Conservation (phyloP, 2,113 vertebrate genomes). For the Gnathonemus echidnorhynchus region DNA sequence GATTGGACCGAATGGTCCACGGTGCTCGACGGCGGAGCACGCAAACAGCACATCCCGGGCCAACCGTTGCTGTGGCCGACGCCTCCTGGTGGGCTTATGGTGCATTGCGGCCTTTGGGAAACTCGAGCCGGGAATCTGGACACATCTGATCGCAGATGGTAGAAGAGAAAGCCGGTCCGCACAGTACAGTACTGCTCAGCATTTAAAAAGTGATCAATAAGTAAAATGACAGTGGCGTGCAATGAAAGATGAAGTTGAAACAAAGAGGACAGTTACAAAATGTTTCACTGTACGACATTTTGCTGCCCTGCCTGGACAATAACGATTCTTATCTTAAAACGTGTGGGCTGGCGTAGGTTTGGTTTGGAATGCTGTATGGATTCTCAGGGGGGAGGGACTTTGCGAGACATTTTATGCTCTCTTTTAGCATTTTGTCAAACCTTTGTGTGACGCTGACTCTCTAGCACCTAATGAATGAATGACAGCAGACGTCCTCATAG, state of each 20-base stretch:
- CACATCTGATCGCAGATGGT: background rate
- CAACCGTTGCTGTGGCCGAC: background rate
- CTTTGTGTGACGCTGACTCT: constrained; percentile 8
- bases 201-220: background rate
- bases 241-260: background rate
- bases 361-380: background rate
- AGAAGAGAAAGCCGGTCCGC: background rate
- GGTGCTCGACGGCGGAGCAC: constrained; percentile 15
- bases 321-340: background rate
- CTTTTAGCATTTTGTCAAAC: constrained; percentile 33
- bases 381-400: background rate
- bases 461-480: constrained; percentile 33
- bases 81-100: background rate
- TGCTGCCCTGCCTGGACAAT: background rate
- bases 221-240: background rate
- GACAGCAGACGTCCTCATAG: constrained; percentile 15
- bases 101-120: background rate
- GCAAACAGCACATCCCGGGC: background rate
- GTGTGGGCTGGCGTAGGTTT: too few relatives aligned
- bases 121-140: background rate
- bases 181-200: too few relatives aligned
- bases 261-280: background rate
- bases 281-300: background rate
- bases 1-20: constrained; percentile 30
- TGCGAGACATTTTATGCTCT: constrained; percentile 27